phyloP scores from a whole-genome alignment of 2,113 vertebrate genomes.

The Macquaria australasica region DNA sequence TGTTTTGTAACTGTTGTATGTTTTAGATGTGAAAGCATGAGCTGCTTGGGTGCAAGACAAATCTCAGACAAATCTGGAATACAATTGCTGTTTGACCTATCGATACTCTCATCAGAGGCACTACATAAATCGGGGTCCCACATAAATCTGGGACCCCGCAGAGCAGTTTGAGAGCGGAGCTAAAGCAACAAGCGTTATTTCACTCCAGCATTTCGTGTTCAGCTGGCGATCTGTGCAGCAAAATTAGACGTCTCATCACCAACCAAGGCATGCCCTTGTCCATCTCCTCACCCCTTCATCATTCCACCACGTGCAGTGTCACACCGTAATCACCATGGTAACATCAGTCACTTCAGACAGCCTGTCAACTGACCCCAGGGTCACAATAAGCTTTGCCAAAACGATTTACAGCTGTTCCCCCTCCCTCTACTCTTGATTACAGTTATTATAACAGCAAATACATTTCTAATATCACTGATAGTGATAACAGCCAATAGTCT shows the following conservation, averaged over 20 bases:
- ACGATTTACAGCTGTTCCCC: slow-evolving; percentile 55
- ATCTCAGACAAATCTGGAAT: background rate
- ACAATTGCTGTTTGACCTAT: slow-evolving; percentile 8
- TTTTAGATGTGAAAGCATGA: slow-evolving; percentile 14
- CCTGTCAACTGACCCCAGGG: slow-evolving; percentile 53
- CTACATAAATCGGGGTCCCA: slow-evolving; percentile 13
- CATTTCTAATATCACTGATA: too few relatives aligned
- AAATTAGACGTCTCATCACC: slow-evolving; percentile 28
- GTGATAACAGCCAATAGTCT: too few relatives aligned
- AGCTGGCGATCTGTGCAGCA: background rate
- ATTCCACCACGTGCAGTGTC: slow-evolving; percentile 28
- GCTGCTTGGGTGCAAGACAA: background rate
- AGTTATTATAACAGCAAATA: too few relatives aligned
- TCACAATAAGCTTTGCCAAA: slow-evolving; percentile 61
- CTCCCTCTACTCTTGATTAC: too few relatives aligned
- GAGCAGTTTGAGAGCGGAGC: background rate
- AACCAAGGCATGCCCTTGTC: slow-evolving; percentile 10
- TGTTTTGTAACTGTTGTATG: slow-evolving; percentile 29
- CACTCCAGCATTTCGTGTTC: background rate
- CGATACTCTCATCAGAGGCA: slow-evolving; percentile 23
- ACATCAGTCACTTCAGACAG: slow-evolving; percentile 58
- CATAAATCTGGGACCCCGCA: slow-evolving; percentile 6
- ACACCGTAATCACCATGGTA: slow-evolving; percentile 50
- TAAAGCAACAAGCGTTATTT: background rate
- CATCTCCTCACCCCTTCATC: slow-evolving; percentile 45